A percentile compares a stretch with the other conserved stretches of the same genome.
These are phyloP conservation scores for Athetis lepigone DNA, from an alignment of 2,888 invertebrate species.

Conservation along the genomic window DNA sequence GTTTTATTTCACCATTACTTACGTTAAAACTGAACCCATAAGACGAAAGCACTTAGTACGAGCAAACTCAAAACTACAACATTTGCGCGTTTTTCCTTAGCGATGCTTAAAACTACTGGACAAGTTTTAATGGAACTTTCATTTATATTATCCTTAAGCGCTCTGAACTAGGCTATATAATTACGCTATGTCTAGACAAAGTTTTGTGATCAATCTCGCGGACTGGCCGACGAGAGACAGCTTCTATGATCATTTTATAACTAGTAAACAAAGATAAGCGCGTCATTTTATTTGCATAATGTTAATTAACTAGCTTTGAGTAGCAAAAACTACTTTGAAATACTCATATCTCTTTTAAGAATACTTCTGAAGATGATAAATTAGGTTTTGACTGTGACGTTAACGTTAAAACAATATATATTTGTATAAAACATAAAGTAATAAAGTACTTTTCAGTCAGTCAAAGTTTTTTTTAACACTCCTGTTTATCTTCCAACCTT, in stretches of 20 bases:
- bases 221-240: slow-evolving; percentile 25
- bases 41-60: slow-evolving; percentile 37
- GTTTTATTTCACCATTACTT: slow-evolving; percentile 14
- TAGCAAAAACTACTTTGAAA: too few relatives aligned
- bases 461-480: too few relatives aligned
- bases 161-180: slow-evolving; percentile 41
- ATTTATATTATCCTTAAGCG: slow-evolving; percentile 56
- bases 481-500: too few relatives aligned
- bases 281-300: not conserved
- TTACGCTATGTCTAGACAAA: slow-evolving; percentile 45
- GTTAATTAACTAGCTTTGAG: too few relatives aligned
- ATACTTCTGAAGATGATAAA: too few relatives aligned
- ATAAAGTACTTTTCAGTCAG: too few relatives aligned
- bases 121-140: slow-evolving; percentile 64
- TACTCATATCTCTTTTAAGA: too few relatives aligned
- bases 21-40: slow-evolving; percentile 18
- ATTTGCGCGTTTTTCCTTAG: slow-evolving; percentile 49
- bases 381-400: too few relatives aligned
- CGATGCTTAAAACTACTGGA: slow-evolving; percentile 55
- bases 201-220: slow-evolving; percentile 51
- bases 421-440: too few relatives aligned
- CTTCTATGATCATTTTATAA: slow-evolving; percentile 45
- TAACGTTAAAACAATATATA: too few relatives aligned
- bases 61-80: slow-evolving; percentile 44
- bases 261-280: slow-evolving; percentile 14